Evolutionary conservation across 2,113 vertebrate genomes (phyloP).

Genomic region (Erpornis zantholeuca): DNA sequence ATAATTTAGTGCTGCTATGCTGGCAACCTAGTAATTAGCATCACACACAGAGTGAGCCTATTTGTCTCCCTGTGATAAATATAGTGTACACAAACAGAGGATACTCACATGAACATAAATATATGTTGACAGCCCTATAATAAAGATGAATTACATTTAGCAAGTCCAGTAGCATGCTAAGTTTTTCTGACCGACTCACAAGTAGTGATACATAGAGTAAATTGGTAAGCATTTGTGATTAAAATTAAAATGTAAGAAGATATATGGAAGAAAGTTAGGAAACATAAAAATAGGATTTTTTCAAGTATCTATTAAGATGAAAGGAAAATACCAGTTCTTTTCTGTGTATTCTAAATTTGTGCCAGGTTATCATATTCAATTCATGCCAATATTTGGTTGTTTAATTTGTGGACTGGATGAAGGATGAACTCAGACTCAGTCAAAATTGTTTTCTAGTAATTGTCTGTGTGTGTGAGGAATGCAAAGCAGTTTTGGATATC

Average conservation of each 20-base stretch:
- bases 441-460: background rate
- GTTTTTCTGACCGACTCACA: background rate
- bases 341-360: background rate
- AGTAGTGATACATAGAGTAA: background rate
- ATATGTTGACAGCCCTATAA: background rate
- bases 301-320: background rate
- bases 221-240: background rate
- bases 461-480: background rate
- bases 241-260: background rate
- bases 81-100: background rate
- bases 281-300: background rate
- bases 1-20: background rate
- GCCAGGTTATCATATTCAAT: background rate
- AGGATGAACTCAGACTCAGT: background rate
- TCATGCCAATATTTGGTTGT: background rate
- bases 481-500: background rate
- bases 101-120: background rate
- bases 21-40: slow-evolving; percentile 11
- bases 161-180: background rate
- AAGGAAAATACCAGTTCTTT: background rate
- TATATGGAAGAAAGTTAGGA: background rate
- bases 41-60: background rate
- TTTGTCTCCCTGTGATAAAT: slow-evolving; percentile 9
- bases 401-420: background rate
- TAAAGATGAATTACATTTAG: slow-evolving; percentile 1